Evolutionary conservation across 2,888 invertebrate species (phyloP).

Genomic region (Eurytoma adleriae): DNA sequence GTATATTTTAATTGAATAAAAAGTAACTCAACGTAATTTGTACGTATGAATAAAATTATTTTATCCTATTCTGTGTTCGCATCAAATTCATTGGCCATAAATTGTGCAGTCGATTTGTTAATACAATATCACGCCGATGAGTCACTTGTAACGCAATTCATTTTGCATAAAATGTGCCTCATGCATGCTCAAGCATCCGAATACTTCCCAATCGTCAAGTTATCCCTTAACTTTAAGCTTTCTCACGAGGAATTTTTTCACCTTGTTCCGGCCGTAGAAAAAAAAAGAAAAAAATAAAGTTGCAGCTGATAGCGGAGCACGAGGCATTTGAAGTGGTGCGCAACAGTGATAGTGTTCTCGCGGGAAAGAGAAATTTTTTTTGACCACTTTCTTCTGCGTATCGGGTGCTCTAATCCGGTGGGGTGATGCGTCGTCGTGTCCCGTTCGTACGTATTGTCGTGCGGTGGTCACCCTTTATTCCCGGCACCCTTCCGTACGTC

Average conservation of each 20-base stretch:
- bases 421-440: constrained; percentile 53
- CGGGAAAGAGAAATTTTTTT: constrained; percentile 46
- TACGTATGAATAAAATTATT: too few relatives aligned
- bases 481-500: constrained; percentile 54
- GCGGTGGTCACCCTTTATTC: constrained; percentile 56
- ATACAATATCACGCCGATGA: too few relatives aligned
- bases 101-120: too few relatives aligned
- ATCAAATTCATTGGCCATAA: too few relatives aligned
- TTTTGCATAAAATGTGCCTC: too few relatives aligned
- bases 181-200: too few relatives aligned
- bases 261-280: not conserved
- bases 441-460: constrained; percentile 15
- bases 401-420: constrained; percentile 48
- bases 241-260: constrained; percentile 51
- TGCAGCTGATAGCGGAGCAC: constrained; percentile 4
- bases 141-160: too few relatives aligned
- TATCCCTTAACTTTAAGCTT: constrained; percentile 28
- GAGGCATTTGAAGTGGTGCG: constrained; percentile 18
- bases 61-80: too few relatives aligned
- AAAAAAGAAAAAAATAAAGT: constrained; percentile 5
- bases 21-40: too few relatives aligned
- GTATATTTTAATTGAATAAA: too few relatives aligned
- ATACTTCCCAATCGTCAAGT: not conserved
- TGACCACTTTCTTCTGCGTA: constrained; percentile 46
- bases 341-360: not conserved